Evolutionary conservation across 2,113 vertebrate genomes (phyloP), one percentile per base, ranked within the genome.

Genomic region (Perca flavescens): DNA sequence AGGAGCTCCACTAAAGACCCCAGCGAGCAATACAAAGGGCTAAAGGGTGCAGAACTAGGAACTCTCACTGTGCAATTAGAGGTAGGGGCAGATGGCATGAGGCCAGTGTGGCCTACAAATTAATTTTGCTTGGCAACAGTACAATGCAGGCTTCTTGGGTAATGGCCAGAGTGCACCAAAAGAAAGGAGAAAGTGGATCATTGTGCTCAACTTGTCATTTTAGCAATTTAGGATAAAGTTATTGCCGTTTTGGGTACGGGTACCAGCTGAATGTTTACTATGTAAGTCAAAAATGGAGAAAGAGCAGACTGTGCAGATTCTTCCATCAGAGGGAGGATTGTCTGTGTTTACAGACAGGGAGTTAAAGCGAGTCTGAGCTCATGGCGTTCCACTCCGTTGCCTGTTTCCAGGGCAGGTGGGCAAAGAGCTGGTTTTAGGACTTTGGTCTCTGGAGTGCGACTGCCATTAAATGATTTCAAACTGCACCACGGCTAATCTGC

Each of bases 91-190:
- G 82, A 89, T 88, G 84, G 87, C 70, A 65, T 61, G 75, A 68
- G 88, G 84, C 89, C 86, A 89, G 67, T 81, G 79, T 88, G 75
- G 75, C 85, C 49, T 52, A 61, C 78, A 92, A 94, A 94, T 93
- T 85, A 67, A 90, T 95, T 95, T 94, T 81, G 60, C 90, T 93
- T 94, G 92, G 94, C 94, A 88, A 80, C 74, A 8, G 74, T 66
- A 82, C 91, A 85, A 90, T 87, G 68, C 70, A 88, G 85, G 82
- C 89, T 92, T 21, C 90, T 84, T 93, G 77, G 79, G 57, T 10
- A 21, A 25, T 25, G 74, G 31, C 58, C 69, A 31, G 53, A 70
- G 12, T 57, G 34, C 61, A 52, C 67, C 36, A 52, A 78, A 66
- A 56, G 62, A 66, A 66, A 88, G 47, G 9, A 54, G 40, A 52